Percentiles rank a stretch among this genome's conserved stretches.
Evolutionary conservation across 2,113 vertebrate genomes (phyloP).

Genomic region (Oreochromis spilurus): DNA sequence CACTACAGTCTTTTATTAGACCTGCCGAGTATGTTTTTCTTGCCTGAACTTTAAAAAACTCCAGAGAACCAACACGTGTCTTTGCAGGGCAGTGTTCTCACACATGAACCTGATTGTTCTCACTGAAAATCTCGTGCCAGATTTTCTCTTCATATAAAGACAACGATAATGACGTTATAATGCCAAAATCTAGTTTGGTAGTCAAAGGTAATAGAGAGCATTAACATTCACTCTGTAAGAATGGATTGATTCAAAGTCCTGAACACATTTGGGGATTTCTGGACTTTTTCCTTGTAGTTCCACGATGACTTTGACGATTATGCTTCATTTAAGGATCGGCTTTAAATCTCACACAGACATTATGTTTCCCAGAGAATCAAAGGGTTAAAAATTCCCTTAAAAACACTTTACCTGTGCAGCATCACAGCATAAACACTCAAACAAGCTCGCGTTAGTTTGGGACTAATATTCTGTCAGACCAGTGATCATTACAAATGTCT

Average conservation of each 20-base stretch:
- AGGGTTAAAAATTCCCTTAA: not conserved
- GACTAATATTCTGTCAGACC: not conserved
- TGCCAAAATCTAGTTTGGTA: not conserved
- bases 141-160: rapidly evolving
- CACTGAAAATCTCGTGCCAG: rapidly evolving
- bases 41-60: not conserved
- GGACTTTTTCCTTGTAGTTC: rapidly evolving
- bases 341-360: not conserved
- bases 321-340: rapidly evolving
- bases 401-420: not conserved
- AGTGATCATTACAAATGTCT: not conserved
- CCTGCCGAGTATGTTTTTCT: rapidly evolving
- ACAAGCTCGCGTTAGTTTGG: not conserved
- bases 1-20: rapidly evolving
- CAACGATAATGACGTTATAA: rapidly evolving
- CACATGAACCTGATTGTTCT: not conserved
- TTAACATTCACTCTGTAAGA: not conserved
- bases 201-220: not conserved
- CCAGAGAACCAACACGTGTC: not conserved
- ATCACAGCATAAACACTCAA: not conserved
- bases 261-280: not conserved
- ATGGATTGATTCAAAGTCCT: not conserved
- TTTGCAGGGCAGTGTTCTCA: not conserved
- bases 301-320: not conserved
- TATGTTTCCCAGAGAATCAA: not conserved